Evolutionary conservation across 2,888 invertebrate species (phyloP).

Genomic region (Heteropelma amictum): DNA sequence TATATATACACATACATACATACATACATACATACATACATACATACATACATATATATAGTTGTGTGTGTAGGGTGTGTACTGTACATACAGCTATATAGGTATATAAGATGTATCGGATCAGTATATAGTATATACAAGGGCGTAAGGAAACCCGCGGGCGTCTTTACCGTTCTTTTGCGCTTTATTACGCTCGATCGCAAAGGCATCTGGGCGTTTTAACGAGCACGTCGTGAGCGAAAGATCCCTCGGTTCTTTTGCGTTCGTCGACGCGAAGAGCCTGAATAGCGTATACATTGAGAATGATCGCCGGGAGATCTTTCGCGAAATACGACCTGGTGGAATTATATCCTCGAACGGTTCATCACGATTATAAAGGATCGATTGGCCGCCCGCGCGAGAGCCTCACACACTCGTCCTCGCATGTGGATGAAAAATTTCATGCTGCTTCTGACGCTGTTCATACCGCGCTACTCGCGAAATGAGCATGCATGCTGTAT

Average conservation of each 20-base stretch:
- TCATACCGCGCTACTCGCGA: not conserved
- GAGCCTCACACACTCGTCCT: slow-evolving; percentile 12
- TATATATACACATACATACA: slow-evolving; percentile 14
- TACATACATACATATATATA: not conserved
- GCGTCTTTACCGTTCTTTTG: slow-evolving; percentile 57
- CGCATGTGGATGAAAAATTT: slow-evolving; percentile 40
- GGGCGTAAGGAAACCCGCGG: slow-evolving; percentile 51
- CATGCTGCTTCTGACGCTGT: slow-evolving; percentile 29
- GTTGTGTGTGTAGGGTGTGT: no score
- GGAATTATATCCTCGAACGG: slow-evolving; percentile 58
- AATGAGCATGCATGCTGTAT: no score
- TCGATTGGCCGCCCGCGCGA: slow-evolving; percentile 48
- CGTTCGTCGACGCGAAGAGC: slow-evolving; percentile 41
- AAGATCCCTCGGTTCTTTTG: slow-evolving; percentile 43
- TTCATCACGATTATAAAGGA: slow-evolving; percentile 60
- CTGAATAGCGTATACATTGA: slow-evolving; percentile 30
- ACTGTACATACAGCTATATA: not conserved
- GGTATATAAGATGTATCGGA: not conserved
- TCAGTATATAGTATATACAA: not conserved
- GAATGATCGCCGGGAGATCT: slow-evolving; percentile 53
- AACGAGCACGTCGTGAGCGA: slow-evolving; percentile 55
- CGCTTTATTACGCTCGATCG: slow-evolving; percentile 58
- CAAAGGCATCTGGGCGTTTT: slow-evolving; percentile 58
- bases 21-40: not conserved
- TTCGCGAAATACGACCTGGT: slow-evolving; percentile 56